Evolutionary conservation across 2,113 vertebrate species (phyloP), one percentile per base, ranked within the genome.

Genomic region (Phainopepla nitens): DNA sequence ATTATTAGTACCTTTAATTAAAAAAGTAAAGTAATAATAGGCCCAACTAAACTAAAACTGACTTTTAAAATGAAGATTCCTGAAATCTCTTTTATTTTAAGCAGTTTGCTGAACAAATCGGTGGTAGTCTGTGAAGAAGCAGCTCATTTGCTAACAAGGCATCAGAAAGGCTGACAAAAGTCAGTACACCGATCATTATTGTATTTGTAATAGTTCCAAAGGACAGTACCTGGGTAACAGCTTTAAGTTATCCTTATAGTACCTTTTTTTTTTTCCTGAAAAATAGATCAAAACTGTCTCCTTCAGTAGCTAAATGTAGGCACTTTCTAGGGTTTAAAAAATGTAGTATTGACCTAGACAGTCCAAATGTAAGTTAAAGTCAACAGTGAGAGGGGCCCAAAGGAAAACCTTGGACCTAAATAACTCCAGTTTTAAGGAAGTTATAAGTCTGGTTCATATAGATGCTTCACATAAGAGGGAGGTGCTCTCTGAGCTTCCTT

Each of bases 381-480:
- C 72, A 94, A 81, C 53, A 86, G 17, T 49, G 24, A 81, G 47
- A 77, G 42, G 4, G 42, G 7, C 39, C 68, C 82, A 75, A 56
- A 90, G 85, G 36, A 92, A 96, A 96, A 92, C 90, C 75, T 93
- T 13, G 5, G 54, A 70, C 72, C 15, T 64, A 89, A 96, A 77
- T 73, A 71, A 73, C 70, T 69, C 70, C 2, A 9, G 23, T 33
- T 87, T 73, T 50, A 66, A 47, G 29, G 36, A 72, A 58, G 25
- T 47, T 92, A 58, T 51, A 82, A 78, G n/a, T 56, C 60, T 86
- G 51, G 19, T 56, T 88, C 75, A n/a, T 62, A n/a, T 7, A 68
- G 28, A 53, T 22, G 28, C 65, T 78, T 50, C 57, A 47, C 17
- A 5, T 14, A 45, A 29, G 23, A 62, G 73, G 28, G 56, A 62